A percentile compares a stretch with the other conserved stretches of the same genome.
Conservation (phyloP, 2,797 vertebrate species). For the Lutjanus argentimaculatus region DNA sequence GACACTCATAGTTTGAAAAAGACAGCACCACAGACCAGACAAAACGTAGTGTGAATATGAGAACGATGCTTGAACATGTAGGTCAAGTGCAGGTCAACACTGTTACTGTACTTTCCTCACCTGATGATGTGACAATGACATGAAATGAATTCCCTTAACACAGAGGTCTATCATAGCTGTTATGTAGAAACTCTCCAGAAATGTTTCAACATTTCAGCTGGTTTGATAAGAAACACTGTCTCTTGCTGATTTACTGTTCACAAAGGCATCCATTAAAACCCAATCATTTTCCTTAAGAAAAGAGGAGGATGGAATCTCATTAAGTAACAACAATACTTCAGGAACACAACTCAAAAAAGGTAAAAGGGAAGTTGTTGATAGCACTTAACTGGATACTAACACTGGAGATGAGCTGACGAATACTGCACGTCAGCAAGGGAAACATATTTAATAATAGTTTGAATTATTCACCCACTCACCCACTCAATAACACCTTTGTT, state of each 20-base stretch:
- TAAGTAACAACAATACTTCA: neutral
- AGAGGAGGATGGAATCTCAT: neutral
- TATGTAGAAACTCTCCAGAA: neutral
- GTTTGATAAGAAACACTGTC: neutral
- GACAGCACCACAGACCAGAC: neutral
- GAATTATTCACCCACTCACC: constrained; percentile 11
- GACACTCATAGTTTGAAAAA: neutral
- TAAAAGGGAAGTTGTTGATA: neutral
- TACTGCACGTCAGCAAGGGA: neutral
- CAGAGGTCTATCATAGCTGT: neutral
- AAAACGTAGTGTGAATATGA: neutral
- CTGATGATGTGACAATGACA: neutral
- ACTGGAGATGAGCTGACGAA: too few species aligned
- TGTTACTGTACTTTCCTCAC: neutral
- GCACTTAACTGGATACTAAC: neutral
- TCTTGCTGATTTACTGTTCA: neutral
- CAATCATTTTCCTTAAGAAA: neutral
- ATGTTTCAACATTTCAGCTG: neutral
- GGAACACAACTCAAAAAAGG: neutral
- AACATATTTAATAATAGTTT: constrained; percentile 1
- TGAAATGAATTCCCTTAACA: neutral
- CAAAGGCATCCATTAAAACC: neutral
- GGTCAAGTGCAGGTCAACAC: neutral
- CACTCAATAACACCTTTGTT: constrained; percentile 1
- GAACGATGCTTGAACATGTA: neutral